Evolutionary conservation across 1,140 invertebrate genomes (phyloP), one percentile per base, ranked within the genome.

Genomic region (Cecropterus lyciades): DNA sequence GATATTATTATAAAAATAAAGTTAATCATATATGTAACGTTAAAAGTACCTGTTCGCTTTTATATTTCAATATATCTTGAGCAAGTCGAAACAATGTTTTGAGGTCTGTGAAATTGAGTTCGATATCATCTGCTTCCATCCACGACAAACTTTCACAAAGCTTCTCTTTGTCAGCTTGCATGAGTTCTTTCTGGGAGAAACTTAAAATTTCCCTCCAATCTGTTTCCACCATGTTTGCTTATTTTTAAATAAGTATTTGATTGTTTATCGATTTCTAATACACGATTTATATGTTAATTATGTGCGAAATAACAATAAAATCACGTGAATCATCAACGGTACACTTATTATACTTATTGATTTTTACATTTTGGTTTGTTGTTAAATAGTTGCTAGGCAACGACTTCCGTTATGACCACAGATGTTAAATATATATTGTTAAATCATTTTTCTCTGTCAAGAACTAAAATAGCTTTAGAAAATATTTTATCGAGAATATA

Each of bases 51-150:
- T 95, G 94, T 84, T 95, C 94, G 66, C 92, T 94, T 87, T 95
- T 95, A 75, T 93, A 94, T 77, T 94, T 94, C 30, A 95, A 79
- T 70, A 95, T 93, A 89, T 95, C 94, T 80, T 95, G 94, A 1
- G 94, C 86, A 3, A 95, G 69, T 77, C 91, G 91, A 75, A 95
- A 93, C 24, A 95, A 70, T 1, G 77, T 87, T 74, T 93, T 92
- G 45, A 94, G 85, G 70, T 94, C 93, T 16, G 92, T 77, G 60
- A 93, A 83, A 75, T 93, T 93, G 8, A 94, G 66, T 69, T 93
- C 90, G 27, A 94, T 93, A 66, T 93, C 92, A 17, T 94, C 92
- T 1, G 91, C 89, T 70, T 95, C 93, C 84, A 93, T 93, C 92
- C 93, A 94, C 0, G 93, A 91, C 5, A 95, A 82, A 48, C 80